A percentile compares a stretch with the other conserved stretches of the same genome.
Conservation (phyloP, 2,797 vertebrate genomes). For the Coluber constrictor region DNA sequence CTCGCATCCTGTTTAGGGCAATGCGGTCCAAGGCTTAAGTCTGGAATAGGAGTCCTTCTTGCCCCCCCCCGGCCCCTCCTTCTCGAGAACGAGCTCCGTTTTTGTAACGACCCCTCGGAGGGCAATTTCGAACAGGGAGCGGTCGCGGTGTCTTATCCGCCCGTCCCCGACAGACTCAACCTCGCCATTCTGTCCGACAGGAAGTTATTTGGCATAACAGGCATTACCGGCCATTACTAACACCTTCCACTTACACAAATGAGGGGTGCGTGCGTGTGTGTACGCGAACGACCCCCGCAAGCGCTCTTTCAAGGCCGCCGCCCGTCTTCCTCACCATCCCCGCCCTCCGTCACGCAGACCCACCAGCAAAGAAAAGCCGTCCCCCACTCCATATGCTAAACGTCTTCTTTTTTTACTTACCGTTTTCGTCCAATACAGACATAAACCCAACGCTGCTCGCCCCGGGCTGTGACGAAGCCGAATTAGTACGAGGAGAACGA, state of each 20-base stretch:
- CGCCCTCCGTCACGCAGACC: accelerated
- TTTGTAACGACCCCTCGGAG: no score
- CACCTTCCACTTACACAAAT: not conserved
- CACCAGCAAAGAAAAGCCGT: not conserved
- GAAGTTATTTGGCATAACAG: not conserved
- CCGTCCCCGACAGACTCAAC: not conserved
- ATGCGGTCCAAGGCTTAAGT: not conserved
- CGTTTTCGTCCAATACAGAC: slow-evolving; percentile 99
- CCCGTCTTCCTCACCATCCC: not conserved
- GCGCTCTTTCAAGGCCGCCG: not conserved
- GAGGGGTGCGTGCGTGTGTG: no score
- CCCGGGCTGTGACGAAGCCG: slow-evolving; percentile 89
- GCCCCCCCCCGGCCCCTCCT: not conserved
- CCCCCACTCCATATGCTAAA: not conserved
- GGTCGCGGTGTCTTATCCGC: not conserved
- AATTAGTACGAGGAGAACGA: slow-evolving; percentile 52
- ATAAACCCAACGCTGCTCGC: slow-evolving; percentile 99
- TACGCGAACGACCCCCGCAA: not conserved
- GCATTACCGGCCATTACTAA: not conserved
- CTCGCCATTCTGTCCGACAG: not conserved
- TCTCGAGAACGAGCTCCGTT: not conserved
- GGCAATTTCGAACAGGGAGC: not conserved
- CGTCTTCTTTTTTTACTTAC: slow-evolving; percentile 66
- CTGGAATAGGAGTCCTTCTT: not conserved
- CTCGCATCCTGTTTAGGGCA: not conserved